Evolutionary conservation across 2,113 vertebrate genomes (phyloP).

Genomic region (Argyrosomus japonicus): DNA sequence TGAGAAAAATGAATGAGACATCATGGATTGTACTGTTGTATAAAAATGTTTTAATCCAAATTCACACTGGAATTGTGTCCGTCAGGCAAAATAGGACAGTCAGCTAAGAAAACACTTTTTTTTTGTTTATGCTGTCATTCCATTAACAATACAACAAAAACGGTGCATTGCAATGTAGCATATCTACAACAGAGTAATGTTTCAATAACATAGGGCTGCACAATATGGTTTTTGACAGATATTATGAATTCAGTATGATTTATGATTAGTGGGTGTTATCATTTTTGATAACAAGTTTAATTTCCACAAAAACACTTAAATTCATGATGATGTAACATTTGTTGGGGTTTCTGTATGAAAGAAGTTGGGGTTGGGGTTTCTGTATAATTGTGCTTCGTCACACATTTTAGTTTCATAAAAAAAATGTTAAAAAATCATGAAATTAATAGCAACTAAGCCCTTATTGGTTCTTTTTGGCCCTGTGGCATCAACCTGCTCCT

Average conservation of each 20-base stretch:
- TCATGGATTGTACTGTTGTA: neutral
- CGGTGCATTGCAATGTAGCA: neutral
- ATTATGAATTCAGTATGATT: too few relatives aligned
- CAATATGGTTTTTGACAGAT: too few relatives aligned
- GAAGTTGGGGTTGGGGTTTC: too few relatives aligned
- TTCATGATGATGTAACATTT: too few relatives aligned
- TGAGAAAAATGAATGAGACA: neutral
- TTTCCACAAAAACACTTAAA: too few relatives aligned
- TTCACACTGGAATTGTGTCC: neutral
- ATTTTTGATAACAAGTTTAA: too few relatives aligned
- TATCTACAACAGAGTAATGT: neutral
- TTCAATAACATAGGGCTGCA: neutral
- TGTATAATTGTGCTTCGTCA: too few relatives aligned
- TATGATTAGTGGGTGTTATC: too few relatives aligned
- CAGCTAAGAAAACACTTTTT: neutral
- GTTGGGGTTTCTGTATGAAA: too few relatives aligned
- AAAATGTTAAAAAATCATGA: neutral
- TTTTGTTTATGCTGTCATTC: neutral
- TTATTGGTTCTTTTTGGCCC: neutral
- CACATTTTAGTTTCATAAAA: too few relatives aligned
- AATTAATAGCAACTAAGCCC: neutral
- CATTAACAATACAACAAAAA: neutral
- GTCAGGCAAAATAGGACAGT: neutral
- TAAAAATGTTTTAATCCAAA: neutral
- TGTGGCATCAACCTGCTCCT: slow-evolving; percentile 10